phyloP scores from a whole-genome alignment of 2,797 vertebrate genomes.

The Sebastes taczanowskii region DNA sequence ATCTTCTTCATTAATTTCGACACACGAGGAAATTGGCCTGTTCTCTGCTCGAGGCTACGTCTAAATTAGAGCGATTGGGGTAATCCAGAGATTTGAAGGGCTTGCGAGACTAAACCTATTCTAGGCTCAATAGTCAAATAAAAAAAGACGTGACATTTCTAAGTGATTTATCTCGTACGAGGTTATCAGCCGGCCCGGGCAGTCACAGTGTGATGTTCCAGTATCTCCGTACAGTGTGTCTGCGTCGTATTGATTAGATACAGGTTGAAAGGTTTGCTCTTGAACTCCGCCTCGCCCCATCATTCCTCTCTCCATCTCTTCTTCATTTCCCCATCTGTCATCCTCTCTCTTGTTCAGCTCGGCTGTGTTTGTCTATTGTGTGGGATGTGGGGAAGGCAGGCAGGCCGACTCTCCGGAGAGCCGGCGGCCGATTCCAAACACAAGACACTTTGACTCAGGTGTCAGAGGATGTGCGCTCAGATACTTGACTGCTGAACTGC shows the following conservation, averaged over 20 bases:
- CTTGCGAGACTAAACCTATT: conserved; percentile 56
- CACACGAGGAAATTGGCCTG: conserved; percentile 72
- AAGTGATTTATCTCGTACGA: conserved; percentile 47
- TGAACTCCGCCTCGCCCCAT: neutral
- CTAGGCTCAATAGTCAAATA: conserved; percentile 36
- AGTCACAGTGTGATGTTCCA: conserved; percentile 12
- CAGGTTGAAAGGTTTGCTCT: neutral
- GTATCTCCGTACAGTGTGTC: neutral
- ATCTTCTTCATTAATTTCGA: conserved; percentile 81
- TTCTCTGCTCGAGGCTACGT: conserved; percentile 71
- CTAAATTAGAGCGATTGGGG: conserved; percentile 70
- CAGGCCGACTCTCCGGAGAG: conserved; percentile 42
- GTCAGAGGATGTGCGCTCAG: conserved; percentile 49
- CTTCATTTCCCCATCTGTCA: conserved; percentile 2
- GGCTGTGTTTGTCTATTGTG: conserved; percentile 18
- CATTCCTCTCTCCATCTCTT: neutral
- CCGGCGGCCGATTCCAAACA: conserved; percentile 48
- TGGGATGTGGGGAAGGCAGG: neutral
- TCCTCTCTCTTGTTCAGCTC: conserved; percentile 8
- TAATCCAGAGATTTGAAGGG: conserved; percentile 73
- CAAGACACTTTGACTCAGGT: conserved; percentile 60
- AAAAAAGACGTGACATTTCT: conserved; percentile 40
- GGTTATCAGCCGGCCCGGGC: conserved; percentile 51
- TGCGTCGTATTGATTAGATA: conserved; percentile 1
- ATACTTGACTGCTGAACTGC: conserved; percentile 63